phyloP scores from a whole-genome alignment of 2,797 vertebrate species.

The Amphiprion clarkii region DNA sequence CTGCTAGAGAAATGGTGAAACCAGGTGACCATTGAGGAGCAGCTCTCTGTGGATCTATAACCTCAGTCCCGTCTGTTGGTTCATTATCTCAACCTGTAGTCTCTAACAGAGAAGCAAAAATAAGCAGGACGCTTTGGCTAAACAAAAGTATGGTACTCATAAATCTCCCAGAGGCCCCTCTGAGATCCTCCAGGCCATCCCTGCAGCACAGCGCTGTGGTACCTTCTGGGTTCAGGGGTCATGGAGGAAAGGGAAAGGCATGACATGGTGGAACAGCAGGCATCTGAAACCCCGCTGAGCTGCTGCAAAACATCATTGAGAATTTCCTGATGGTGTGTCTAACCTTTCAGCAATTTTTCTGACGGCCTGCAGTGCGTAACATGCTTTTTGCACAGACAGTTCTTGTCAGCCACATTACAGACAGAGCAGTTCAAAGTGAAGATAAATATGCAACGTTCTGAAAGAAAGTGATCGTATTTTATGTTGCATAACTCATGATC shows the following conservation, averaged over 20 bases:
- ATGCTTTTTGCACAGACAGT: conserved; percentile 45
- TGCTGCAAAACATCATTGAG: conserved; percentile 67
- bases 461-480: conserved; percentile 19
- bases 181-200: conserved; percentile 55
- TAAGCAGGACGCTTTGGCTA: conserved; percentile 69
- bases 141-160: conserved; percentile 77
- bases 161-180: conserved; percentile 72
- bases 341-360: conserved; percentile 79
- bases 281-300: conserved; percentile 64
- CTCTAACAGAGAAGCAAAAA: conserved; percentile 76
- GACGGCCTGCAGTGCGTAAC: conserved; percentile 58
- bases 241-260: conserved; percentile 71
- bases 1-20: conserved; percentile 61
- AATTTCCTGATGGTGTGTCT: conserved; percentile 82
- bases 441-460: conserved; percentile 27
- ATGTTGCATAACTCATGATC: conserved; percentile 47
- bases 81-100: conserved; percentile 78
- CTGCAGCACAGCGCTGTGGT: conserved; percentile 42
- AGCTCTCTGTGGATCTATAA: conserved; percentile 59
- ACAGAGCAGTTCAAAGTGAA: conserved; percentile 47
- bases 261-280: conserved; percentile 66
- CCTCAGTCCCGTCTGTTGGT: conserved; percentile 65
- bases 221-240: conserved; percentile 62
- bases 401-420: conserved; percentile 43
- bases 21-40: conserved; percentile 65